Conservation (phyloP, 2,113 vertebrate genomes). For the Noctilio leporinus region DNA sequence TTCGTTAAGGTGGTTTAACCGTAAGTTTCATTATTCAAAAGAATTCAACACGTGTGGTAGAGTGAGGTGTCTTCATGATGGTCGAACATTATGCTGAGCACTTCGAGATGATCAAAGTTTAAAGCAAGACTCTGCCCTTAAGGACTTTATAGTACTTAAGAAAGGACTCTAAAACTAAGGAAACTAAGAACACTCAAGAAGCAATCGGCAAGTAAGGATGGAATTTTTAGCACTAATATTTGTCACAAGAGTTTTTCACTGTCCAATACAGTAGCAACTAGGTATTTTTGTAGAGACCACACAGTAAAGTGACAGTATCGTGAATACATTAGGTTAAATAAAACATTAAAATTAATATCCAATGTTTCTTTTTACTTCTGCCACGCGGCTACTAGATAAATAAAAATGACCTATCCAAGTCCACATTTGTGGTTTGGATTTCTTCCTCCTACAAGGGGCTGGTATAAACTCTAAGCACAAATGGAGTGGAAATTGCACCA, state of each 20-base stretch:
- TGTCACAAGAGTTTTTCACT: neutral
- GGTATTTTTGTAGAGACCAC: neutral
- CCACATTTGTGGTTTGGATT: neutral
- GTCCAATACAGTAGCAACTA: neutral
- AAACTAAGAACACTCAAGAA: neutral
- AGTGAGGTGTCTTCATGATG: neutral
- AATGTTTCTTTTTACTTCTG: neutral
- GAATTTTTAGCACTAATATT: neutral
- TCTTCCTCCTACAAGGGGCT: neutral
- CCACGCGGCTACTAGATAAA: neutral
- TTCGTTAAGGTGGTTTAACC: conserved; percentile 1
- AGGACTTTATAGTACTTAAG: neutral
- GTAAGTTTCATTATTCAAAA: conserved; percentile 41
- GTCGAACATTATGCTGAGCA: neutral
- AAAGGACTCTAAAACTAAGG: neutral
- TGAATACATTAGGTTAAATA: neutral
- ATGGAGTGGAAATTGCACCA: neutral
- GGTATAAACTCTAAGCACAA: neutral
- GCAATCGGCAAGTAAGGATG: neutral
- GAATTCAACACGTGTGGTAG: neutral
- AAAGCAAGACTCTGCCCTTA: neutral
- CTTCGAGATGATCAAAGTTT: neutral
- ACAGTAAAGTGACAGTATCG: neutral
- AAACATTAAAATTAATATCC: neutral
- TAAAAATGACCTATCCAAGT: neutral